Evolutionary conservation across 35 echinoderm and acorn worm genomes (phyloP).

Genomic region (Hemicentrotus pulcherrimus): DNA sequence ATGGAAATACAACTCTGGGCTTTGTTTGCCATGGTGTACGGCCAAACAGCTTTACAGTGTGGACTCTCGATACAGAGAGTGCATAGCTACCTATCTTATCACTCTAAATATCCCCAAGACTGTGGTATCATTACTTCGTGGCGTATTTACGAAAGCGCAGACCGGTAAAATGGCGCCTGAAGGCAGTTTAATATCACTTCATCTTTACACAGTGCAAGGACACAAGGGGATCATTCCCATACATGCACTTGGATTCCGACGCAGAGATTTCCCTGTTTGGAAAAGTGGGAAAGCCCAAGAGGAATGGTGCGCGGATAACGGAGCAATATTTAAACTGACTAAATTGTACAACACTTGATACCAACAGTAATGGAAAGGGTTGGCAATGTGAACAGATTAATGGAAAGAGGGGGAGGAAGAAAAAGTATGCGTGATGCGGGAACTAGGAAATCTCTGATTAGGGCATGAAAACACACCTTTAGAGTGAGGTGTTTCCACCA

Average conservation of each 20-base stretch:
- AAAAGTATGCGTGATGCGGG: not conserved
- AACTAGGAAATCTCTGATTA: not conserved
- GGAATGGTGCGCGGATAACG: not conserved
- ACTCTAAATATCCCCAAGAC: not conserved
- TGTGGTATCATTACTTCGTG: conserved; percentile 6
- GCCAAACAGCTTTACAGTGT: not conserved
- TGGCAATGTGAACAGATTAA: not conserved
- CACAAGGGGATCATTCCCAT: not conserved
- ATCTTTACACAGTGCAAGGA: not conserved
- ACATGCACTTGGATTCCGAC: not conserved
- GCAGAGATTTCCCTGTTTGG: not conserved
- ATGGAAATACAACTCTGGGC: not conserved
- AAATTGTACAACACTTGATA: not conserved
- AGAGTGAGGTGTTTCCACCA: not conserved
- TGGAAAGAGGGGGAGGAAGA: not conserved
- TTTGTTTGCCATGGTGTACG: not conserved
- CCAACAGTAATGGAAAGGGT: not conserved
- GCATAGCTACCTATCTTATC: conserved; percentile 17
- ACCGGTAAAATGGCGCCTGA: conserved; percentile 26
- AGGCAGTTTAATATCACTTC: conserved; percentile 16
- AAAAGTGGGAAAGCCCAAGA: not conserved
- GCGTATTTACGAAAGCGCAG: conserved; percentile 29
- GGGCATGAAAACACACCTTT: not conserved
- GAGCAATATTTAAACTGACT: too few species aligned
- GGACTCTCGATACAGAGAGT: conserved; percentile 1